phyloP scores from a whole-genome alignment of 1,140 invertebrate species.

The Diprion similis region DNA sequence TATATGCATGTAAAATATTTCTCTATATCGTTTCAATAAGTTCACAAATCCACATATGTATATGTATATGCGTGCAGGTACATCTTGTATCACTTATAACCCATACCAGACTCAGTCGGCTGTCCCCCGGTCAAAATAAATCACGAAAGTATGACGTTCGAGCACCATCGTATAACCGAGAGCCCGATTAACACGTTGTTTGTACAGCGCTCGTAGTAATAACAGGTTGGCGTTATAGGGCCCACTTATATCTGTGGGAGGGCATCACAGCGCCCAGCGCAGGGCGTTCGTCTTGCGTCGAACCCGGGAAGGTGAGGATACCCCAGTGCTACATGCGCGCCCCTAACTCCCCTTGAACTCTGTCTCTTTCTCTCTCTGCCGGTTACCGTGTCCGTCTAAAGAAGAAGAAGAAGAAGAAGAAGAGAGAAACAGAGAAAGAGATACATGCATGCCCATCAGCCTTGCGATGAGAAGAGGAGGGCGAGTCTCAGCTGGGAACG shows the following conservation, averaged over 20 bases:
- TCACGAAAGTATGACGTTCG: too few relatives aligned
- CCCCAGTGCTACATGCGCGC: neutral
- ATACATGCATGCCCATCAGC: neutral
- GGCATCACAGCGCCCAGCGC: neutral
- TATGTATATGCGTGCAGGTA: too few relatives aligned
- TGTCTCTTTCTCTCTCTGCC: neutral
- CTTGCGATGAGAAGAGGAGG: neutral
- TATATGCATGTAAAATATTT: too few relatives aligned
- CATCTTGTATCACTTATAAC: too few relatives aligned
- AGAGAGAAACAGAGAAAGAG: neutral
- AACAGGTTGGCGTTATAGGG: conserved; percentile 1
- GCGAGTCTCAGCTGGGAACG: neutral
- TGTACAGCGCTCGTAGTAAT: neutral
- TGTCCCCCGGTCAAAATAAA: too few relatives aligned
- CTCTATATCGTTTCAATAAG: too few relatives aligned
- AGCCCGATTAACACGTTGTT: conserved; percentile 3
- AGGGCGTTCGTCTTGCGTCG: neutral
- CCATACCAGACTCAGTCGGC: too few relatives aligned
- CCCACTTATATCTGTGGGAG: conserved; percentile 4
- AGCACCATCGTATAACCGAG: too few relatives aligned
- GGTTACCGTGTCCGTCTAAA: neutral
- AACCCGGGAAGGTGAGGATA: neutral
- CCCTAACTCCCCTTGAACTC: too few relatives aligned
- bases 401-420: neutral
- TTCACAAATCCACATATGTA: too few relatives aligned